Base-by-base conservation (phyloP, 2,888 invertebrate genomes). In the Apamea anceps region DNA sequence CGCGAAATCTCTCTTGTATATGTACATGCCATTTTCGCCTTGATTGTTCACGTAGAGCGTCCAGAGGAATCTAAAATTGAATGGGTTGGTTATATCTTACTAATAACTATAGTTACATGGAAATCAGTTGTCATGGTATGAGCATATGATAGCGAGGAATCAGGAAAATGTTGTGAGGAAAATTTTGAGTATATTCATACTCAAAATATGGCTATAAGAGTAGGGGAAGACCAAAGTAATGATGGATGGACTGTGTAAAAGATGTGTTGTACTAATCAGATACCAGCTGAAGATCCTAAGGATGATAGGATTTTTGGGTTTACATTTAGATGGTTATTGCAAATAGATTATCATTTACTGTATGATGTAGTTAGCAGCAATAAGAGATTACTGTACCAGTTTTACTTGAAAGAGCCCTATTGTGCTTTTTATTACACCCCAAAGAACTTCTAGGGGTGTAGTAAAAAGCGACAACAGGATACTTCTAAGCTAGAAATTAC, bases 21-120 rank as follows among this genome's bases (percentile, higher is more conserved):
- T 98, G 91, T 98, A 97, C 12, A 98, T 98, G 85, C 96, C 95
- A 92, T 95, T 96, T 83, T 97, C 97, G 85, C 98, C 98, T 84
- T 98, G 97, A 93, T 99, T 99, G 93, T 98, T 99, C 84, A 98
- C 98, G 94, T 99, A 99, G 77, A 99, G 97, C 32, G 98, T 98
- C 98, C 99, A 99, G 57, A 99, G 97, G 95, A 99, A 99, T 97
- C 98, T 97, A 95, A 76, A 91, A 95, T 51, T 15, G 3, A 42
- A 77, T 63, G 5, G 37, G 28, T 28, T 72, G 5, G 71, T 77
- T 70, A 60, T 51, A 18, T 42, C 15, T 67, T 51, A 42, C 28
- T 28, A 57, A 37, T 10, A 71, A 62, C 63, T n/a, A 15, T 10
- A 60, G n/a, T 60, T 60, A 12, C 12, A n/a, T 60, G 57, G 12